Evolutionary conservation across 2,113 vertebrate species (phyloP).

Genomic region (Podocnemis expansa): DNA sequence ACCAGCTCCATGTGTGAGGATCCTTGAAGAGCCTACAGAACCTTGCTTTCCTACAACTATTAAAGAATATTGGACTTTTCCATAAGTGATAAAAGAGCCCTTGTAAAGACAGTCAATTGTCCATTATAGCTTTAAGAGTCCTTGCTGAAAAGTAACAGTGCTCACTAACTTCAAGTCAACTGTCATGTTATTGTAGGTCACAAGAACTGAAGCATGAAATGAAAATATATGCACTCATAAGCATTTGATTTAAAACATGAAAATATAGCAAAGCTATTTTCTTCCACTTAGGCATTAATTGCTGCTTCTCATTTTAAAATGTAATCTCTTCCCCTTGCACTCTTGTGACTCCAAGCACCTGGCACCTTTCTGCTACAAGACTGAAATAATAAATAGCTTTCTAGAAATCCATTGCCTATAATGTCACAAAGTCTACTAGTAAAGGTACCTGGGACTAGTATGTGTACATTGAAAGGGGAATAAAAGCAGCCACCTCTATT

Average conservation of each 20-base stretch:
- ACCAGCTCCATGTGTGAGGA: too few relatives aligned
- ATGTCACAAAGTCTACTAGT: background rate
- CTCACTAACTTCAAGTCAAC: background rate
- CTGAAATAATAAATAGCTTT: too few relatives aligned
- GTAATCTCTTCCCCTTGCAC: background rate
- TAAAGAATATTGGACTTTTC: background rate
- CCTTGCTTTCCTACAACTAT: too few relatives aligned
- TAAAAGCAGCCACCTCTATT: background rate
- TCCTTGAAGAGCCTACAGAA: too few relatives aligned
- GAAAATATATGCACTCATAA: background rate
- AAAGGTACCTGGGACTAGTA: background rate
- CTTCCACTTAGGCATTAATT: rapidly evolving
- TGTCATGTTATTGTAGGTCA: background rate
- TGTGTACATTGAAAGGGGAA: too few relatives aligned
- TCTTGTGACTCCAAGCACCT: too few relatives aligned
- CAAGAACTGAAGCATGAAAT: background rate
- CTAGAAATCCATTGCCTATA: background rate
- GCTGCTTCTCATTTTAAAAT: too few relatives aligned
- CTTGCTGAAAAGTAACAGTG: rapidly evolving
- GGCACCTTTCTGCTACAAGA: too few relatives aligned
- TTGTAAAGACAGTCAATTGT: background rate
- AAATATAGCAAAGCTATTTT: background rate
- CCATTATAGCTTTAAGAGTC: background rate
- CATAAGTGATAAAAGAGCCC: background rate
- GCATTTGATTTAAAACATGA: background rate